Evolutionary conservation across 2,113 vertebrate species (phyloP), one percentile per base, ranked within the genome.

Genomic region (Petrocephalus microphthalmus): DNA sequence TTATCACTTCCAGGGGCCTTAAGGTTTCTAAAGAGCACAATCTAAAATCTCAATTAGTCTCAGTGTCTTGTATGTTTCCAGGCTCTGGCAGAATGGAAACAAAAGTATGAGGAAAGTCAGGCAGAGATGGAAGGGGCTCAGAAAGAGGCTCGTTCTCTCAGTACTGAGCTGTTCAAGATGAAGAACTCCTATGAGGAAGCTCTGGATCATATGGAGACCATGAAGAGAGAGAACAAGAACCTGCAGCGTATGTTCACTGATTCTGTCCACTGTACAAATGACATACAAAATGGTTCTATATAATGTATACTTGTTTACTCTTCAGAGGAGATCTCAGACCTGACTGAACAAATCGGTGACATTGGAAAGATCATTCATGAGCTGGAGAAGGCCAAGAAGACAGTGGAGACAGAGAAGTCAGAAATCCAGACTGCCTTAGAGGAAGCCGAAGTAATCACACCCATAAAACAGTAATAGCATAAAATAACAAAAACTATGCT

Each of bases 361-460:
- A 92, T 92, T 5, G 96, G 97, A 56, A 98, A 98, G 90, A 96
- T 95, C 0, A 96, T 97, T 22, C 96, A 97, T 89, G 97, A 98
- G 92, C 91, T 98, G 82, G 97, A 98, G 91, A 98, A 98, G 91
- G 89, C 95, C 49, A 98, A 97, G 93, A 98, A 98, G 92, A 92
- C 95, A 42, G 86, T 93, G 88, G 95, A 98, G 78, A 90, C 94
- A 86, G 97, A 98, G 89, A 98, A 98, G 90, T 89, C 93, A 87
- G n/a, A n/a, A n/a, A n/a, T n/a, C n/a, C n/a, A n/a, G n/a, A 97
- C 42, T 42, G 42, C 42, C 42, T 3, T 42, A 42, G 42, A 42
- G 42, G 42, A 42, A 42, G 42, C 42, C 3, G 42, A 42, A 3
- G 42, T 42, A 42, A 42, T 42, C 15, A 54, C 57, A 91, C n/a